Conservation (phyloP, 1,140 invertebrate genomes). For the Bombus pascuorum region DNA sequence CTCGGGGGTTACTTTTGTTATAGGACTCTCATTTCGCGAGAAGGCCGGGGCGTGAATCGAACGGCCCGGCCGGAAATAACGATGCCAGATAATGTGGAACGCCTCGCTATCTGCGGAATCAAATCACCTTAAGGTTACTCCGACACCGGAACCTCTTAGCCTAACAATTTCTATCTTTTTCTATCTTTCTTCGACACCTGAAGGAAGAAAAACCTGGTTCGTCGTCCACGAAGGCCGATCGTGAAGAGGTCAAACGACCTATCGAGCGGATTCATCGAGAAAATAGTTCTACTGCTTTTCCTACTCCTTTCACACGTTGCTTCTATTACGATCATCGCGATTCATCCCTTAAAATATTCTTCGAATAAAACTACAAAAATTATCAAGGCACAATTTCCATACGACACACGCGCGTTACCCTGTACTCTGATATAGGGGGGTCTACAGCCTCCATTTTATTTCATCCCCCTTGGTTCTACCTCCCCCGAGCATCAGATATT, state of each 20-base stretch:
- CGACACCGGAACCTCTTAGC: constrained; percentile 68
- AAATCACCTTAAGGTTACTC: constrained; percentile 75
- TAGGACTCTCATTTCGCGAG: constrained; percentile 63
- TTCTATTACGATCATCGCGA: neutral
- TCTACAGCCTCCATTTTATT: constrained; percentile 76
- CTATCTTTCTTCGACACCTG: constrained; percentile 5
- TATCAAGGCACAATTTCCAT: neutral
- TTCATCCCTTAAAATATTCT: neutral
- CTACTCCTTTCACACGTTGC: neutral
- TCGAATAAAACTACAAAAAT: neutral
- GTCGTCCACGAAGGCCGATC: constrained; percentile 22
- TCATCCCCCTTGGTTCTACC: constrained; percentile 66
- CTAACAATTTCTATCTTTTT: constrained; percentile 69
- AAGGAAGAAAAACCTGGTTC: constrained; percentile 6
- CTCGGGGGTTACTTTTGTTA: constrained; percentile 66
- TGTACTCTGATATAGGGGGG: neutral
- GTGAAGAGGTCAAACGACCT: constrained; percentile 56
- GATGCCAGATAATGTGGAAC: constrained; percentile 72
- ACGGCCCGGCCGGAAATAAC: constrained; percentile 75
- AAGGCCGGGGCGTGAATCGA: constrained; percentile 59
- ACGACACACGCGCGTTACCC: neutral
- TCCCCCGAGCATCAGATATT: constrained; percentile 74
- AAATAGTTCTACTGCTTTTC: constrained; percentile 17
- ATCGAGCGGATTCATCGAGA: constrained; percentile 59
- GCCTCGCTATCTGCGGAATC: constrained; percentile 72